These are phyloP conservation scores for Carcharodon carcharias DNA, from an alignment of 2,797 vertebrate genomes.

Conservation along the genomic window DNA sequence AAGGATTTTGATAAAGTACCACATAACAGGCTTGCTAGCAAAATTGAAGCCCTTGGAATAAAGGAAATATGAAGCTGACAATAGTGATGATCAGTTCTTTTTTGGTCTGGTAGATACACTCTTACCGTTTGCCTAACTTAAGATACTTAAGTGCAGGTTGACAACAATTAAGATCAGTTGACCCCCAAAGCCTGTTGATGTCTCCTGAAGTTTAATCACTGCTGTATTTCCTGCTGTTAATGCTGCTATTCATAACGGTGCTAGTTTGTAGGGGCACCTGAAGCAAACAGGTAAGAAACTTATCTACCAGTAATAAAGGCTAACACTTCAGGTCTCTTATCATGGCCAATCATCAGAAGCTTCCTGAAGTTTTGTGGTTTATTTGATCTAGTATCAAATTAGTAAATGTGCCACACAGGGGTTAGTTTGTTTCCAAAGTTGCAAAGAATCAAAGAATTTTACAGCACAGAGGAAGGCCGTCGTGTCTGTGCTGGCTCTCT, in stretches of 20 bases:
- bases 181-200: too few relatives aligned
- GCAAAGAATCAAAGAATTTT: background rate
- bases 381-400: background rate
- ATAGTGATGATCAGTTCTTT: too few relatives aligned
- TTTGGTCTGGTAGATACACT: too few relatives aligned
- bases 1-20: too few relatives aligned
- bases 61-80: too few relatives aligned
- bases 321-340: background rate
- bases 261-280: background rate
- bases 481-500: background rate
- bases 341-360: background rate
- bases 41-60: too few relatives aligned
- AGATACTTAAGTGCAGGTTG: too few relatives aligned
- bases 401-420: background rate
- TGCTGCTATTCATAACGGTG: background rate
- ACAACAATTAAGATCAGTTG: too few relatives aligned
- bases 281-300: background rate
- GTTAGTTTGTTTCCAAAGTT: background rate
- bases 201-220: background rate
- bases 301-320: background rate
- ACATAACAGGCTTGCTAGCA: too few relatives aligned
- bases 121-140: too few relatives aligned
- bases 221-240: background rate
- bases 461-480: background rate
- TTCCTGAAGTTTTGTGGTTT: background rate